These are phyloP conservation scores for Thunnus maccoyii DNA, from an alignment of 2,113 vertebrate species.

Conservation along the genomic window DNA sequence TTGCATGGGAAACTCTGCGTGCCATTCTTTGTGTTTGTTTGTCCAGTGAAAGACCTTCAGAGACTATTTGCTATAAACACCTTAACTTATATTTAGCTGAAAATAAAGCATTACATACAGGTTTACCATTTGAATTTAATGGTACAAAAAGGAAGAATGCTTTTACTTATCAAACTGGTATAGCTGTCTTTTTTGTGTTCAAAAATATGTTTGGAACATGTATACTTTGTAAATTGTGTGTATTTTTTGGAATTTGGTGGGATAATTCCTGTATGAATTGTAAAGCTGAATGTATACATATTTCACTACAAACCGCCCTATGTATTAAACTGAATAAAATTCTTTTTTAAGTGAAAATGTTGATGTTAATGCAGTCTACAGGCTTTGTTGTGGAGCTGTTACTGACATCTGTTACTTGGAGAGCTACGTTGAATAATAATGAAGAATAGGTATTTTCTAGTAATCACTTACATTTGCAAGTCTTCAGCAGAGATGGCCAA, in stretches of 20 bases:
- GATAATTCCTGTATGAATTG: conserved; percentile 66
- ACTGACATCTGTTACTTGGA: background rate
- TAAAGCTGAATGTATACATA: conserved; percentile 79
- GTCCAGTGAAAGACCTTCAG: conserved; percentile 47
- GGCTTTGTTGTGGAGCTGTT: conserved; percentile 9
- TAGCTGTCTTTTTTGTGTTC: conserved; percentile 53
- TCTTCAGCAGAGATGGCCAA: conserved; percentile 31
- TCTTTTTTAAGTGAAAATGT: conserved; percentile 48
- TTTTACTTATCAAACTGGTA: conserved; percentile 57
- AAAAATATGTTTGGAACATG: conserved; percentile 38
- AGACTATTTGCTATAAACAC: conserved; percentile 41
- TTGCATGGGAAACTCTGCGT: conserved; percentile 74
- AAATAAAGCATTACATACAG: conserved; percentile 28
- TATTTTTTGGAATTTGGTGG: conserved; percentile 60
- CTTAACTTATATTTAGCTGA: conserved; percentile 63
- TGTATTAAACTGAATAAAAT: conserved; percentile 77
- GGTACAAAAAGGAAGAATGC: conserved; percentile 54
- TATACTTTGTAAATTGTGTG: conserved; percentile 73
- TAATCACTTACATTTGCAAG: conserved; percentile 11
- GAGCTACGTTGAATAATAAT: background rate
- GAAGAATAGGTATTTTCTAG: conserved; percentile 3
- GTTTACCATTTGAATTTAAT: conserved; percentile 44
- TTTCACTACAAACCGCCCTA: conserved; percentile 63
- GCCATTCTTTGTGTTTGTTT: conserved; percentile 66
- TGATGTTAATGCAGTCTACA: background rate